These are phyloP conservation scores for Callopanchax toddi DNA, from an alignment of 2,113 vertebrate genomes.

Conservation along the genomic window DNA sequence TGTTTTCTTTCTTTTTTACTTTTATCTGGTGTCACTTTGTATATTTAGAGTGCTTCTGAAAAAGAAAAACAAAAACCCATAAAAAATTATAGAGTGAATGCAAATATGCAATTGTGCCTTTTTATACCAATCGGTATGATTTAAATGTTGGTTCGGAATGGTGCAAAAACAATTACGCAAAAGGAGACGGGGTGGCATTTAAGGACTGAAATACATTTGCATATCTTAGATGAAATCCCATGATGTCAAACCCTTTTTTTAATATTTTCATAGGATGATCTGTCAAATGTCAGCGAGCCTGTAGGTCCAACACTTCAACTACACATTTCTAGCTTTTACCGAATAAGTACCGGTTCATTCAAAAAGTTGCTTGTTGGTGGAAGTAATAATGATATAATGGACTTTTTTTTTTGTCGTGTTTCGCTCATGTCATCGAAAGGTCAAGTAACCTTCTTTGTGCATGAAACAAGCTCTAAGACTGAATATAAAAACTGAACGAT, in stretches of 20 bases:
- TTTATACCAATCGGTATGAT: constrained; percentile 95
- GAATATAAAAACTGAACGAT: constrained; percentile 48
- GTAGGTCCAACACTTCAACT: constrained; percentile 50
- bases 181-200: constrained; percentile 84
- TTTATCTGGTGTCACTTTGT: constrained; percentile 91
- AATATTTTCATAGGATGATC: constrained; percentile 82
- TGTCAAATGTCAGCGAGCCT: constrained; percentile 80
- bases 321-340: constrained; percentile 69
- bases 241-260: constrained; percentile 78
- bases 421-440: constrained; percentile 63
- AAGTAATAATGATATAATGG: constrained; percentile 67
- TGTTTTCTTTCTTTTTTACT: constrained; percentile 66
- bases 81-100: constrained; percentile 90
- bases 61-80: constrained; percentile 45
- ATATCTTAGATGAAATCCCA: constrained; percentile 67
- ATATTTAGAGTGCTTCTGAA: constrained; percentile 95
- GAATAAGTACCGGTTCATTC: constrained; percentile 63
- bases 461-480: constrained; percentile 69
- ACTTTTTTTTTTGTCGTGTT: constrained; percentile 62
- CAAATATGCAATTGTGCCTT: constrained; percentile 99
- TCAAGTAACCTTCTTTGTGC: constrained; percentile 67
- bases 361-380: constrained; percentile 70
- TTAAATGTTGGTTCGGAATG: constrained; percentile 88
- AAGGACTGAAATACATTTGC: constrained; percentile 77
- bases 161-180: constrained; percentile 82